Base-by-base conservation (phyloP, 2,888 invertebrate genomes). In the Amorpha juglandis region DNA sequence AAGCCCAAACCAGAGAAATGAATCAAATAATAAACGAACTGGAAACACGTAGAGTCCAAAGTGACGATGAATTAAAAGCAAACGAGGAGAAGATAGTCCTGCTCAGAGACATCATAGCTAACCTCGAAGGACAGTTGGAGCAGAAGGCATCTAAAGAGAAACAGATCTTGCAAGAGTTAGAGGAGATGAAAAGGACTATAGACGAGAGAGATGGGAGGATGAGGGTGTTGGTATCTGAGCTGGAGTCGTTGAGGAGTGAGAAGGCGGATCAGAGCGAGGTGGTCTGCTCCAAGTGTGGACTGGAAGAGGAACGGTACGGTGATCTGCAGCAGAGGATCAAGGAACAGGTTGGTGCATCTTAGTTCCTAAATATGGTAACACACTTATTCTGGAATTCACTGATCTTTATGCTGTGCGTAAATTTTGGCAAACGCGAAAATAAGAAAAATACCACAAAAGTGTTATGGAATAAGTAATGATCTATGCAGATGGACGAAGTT, bases 101-200 rank as follows among this genome's bases (percentile, higher is more conserved):
- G 12, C 91, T 98, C 16, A 92, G 97, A 45, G 97, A 98, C 68
- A 96, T 97, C 64, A 96, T 98, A 64, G 92, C 95, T 0, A 96
- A 96, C 73, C 86, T 97, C 51, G 98, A 98, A 81, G 90, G 91
- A 0, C 97, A 98, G 80, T 87, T 97, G 0, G 96, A 97, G 80
- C 90, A 93, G 12, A 96, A 96, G 80, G 90, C 94, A 0, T 86
- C 93, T 0, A 94, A 94, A 62, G 97, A 97, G 79, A 83, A 87
- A 0, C 94, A 95, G 65, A 93, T 96, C 47, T 85, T 95, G 67
- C 91, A 90, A 72, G 95, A 96, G 81, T 92, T 95, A 27, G 91
- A 93, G 65, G 90, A 94, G 66, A 91, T 95, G 84, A 93, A 91
- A 74, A 85, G 87, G 55, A 91, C 95, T 0, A 94, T 95, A 67